Base-by-base conservation (phyloP, 1,140 invertebrate species). In the Drosophila busckii region DNA sequence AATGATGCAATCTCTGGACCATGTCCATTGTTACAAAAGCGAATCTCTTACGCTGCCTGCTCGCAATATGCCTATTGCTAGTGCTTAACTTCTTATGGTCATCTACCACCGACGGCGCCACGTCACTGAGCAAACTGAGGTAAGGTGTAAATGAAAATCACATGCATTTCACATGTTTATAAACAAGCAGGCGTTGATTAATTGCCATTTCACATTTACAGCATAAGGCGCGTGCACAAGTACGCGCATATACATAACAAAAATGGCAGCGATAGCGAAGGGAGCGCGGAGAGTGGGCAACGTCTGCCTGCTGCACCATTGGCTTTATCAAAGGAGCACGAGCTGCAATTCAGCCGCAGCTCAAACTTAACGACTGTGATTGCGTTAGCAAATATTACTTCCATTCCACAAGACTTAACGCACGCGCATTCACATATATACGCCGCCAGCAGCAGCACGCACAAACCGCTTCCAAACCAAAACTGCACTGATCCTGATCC, bases 381-480 rank as follows among this genome's bases (percentile, higher is more conserved):
- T 75, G 73, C 64, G 59, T 75, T 52, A 50, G 69, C 70, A 82
- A 82, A 82, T 65, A 69, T 69, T 66, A 82, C 75, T 82, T 82
- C 75, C 75, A 82, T 82, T 82, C 61, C 69, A 82, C 69, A 82
- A 82, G 75, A 82, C 73, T 80, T 80, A 69, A 48, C 38, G 50
- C 71, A 59, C 32, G 35, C 50, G 26, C 54, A 54, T 46, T 25
- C 25, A 32, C 49, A 66, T 37, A n/a, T n/a, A n/a, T n/a, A n/a
- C n/a, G n/a, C 26, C 52, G 28, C 32, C 68, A 62, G 38, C 49
- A 64, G 65, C 15, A 59, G 49, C 45, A 63, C 55, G 23, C 38
- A 55, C 20, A 62, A 65, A 28, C 59, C 46, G 19, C 45, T 16
- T 42, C 59, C 46, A 49, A 37, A 26, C 38, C 49, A 28, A 40